Conservation (phyloP, 1,140 invertebrate genomes). For the Charaxes varanes region DNA sequence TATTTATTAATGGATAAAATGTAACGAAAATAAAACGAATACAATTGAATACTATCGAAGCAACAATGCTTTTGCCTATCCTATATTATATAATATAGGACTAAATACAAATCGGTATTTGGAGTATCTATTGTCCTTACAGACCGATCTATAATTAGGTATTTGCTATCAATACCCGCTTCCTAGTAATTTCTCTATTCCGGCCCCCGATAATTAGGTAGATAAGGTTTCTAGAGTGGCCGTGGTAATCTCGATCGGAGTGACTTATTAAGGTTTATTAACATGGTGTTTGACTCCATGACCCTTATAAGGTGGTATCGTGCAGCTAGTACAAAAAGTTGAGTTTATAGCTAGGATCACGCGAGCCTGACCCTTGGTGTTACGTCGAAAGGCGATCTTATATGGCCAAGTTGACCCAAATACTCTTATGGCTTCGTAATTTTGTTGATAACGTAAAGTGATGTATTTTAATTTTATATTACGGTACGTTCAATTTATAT, state of each 20-base stretch:
- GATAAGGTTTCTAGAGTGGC: slow-evolving; percentile 52
- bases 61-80: no score
- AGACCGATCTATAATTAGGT: no score
- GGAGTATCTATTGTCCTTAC: no score
- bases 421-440: slow-evolving; percentile 19
- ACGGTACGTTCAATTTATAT: neutral
- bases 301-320: slow-evolving; percentile 49
- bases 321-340: slow-evolving; percentile 55
- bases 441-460: slow-evolving; percentile 19
- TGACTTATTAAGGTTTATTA: slow-evolving; percentile 63
- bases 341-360: slow-evolving; percentile 56
- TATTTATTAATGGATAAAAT: no score
- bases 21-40: no score
- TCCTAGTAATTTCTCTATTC: slow-evolving; percentile 18
- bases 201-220: slow-evolving; percentile 33
- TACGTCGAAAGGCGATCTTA: slow-evolving; percentile 19
- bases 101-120: no score
- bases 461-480: slow-evolving; percentile 16
- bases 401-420: slow-evolving; percentile 19
- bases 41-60: no score
- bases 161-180: slow-evolving; percentile 17
- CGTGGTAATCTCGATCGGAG: slow-evolving; percentile 32
- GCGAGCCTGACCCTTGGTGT: slow-evolving; percentile 46
- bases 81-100: no score
- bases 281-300: slow-evolving; percentile 55